Base-by-base conservation (phyloP, 2,797 vertebrate species). In the Oreochromis mossambicus region DNA sequence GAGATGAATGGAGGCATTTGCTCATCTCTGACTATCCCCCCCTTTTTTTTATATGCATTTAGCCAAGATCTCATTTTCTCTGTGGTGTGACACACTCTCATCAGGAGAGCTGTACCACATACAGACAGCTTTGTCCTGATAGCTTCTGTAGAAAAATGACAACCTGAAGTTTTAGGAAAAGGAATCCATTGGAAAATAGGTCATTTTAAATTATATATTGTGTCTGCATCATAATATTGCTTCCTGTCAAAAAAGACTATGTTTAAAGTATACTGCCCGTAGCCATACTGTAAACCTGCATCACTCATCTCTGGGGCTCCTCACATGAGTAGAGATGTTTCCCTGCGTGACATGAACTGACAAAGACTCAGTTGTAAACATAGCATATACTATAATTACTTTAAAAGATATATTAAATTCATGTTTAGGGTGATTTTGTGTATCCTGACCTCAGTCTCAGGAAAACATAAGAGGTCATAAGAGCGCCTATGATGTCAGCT, bases 1-100 rank as follows among this genome's bases (percentile, higher is more conserved):
- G 41, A 84, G 32, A 92, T 83, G 80, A 90, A 88, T 78, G n/a
- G 77, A 90, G 12, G 61, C 87, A 81, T 83, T 88, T 80, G 46
- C 84, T 77, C 86, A 77, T 86, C 82, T 89, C 78, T 50, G 29
- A 26, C 84, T 50, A 36, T 79, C 61, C 19, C 43, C 66, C 11
- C 9, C 2, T 2, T 54, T 75, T 75, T 82, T 85, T 21, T 82
- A 61, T 36, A 81, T 75, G 48, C 86, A 56, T 90, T 88, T 48
- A 83, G 68, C 85, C 83, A 52, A 80, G 68, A 87, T 91, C 79
- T 87, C 4, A 78, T 91, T 87, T 83, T 80, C 78, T 86, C 63
- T 14, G 48, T 75, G 48, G 63, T 54, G 77, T 84, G 41, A 54
- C 80, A 73, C 70, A n/a, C 14, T 79, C 24, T 85, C 68, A 88